A percentile compares a stretch with the other conserved stretches of the same genome.
These are phyloP conservation scores for Myotis davidii DNA, from an alignment of 2,113 vertebrate species.

Conservation along the genomic window DNA sequence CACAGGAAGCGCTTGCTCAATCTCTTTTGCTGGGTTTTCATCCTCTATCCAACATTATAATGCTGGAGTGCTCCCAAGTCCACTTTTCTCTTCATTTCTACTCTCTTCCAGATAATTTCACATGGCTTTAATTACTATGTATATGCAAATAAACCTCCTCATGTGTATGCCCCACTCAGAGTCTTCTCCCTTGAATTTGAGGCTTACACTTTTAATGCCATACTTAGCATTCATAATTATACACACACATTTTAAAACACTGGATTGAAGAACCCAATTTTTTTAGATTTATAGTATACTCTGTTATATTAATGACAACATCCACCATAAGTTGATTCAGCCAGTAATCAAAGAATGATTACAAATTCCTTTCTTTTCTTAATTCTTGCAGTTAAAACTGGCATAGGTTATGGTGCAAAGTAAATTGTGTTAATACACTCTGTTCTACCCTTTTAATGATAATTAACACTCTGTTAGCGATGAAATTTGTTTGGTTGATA, in stretches of 20 bases:
- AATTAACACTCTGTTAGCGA: slow-evolving; percentile 4
- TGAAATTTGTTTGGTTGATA: slow-evolving; percentile 4
- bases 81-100: neutral
- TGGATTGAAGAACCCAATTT: neutral
- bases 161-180: neutral
- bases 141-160: neutral
- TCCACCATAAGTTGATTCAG: neutral
- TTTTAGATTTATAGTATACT: neutral
- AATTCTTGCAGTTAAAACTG: neutral
- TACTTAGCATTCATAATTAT: neutral
- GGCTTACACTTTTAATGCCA: neutral
- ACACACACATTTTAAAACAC: neutral
- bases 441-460: neutral
- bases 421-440: neutral
- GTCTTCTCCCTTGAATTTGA: neutral
- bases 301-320: neutral
- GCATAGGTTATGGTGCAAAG: neutral
- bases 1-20: neutral
- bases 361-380: neutral
- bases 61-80: neutral
- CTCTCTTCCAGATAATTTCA: neutral
- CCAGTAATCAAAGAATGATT: neutral
- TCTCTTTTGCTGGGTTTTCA: neutral
- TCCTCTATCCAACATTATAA: neutral
- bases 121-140: neutral